phyloP scores from a whole-genome alignment of 2,888 invertebrate genomes.

The Melieria crassipennis region DNA sequence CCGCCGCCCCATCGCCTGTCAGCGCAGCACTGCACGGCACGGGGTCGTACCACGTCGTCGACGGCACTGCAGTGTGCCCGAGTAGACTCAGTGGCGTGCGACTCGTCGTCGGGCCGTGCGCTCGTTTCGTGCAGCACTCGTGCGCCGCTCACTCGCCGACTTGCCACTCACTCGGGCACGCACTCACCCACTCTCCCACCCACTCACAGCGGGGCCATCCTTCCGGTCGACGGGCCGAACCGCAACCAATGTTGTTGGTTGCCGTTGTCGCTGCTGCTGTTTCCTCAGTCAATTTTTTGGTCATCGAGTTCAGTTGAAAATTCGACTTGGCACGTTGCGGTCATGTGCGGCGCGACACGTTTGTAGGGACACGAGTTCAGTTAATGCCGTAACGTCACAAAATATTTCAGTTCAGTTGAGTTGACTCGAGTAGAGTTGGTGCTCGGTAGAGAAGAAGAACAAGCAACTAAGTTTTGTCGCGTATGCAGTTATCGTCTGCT shows the following conservation, averaged over 20 bases:
- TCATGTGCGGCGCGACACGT: neutral
- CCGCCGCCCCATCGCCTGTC: neutral
- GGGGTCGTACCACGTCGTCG: neutral
- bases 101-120: neutral
- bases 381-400: no score
- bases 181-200: neutral
- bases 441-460: no score
- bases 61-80: slow-evolving; percentile 7
- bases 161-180: neutral
- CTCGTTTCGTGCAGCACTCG: slow-evolving; percentile 8
- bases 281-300: slow-evolving; percentile 7
- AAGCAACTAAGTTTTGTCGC: no score
- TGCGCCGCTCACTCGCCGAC: slow-evolving; percentile 1
- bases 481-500: no score
- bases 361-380: neutral
- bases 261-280: neutral
- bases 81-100: no score
- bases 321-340: slow-evolving; percentile 18
- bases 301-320: slow-evolving; percentile 23
- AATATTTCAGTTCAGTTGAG: no score
- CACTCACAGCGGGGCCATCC: neutral
- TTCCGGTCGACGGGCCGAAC: slow-evolving; percentile 1
- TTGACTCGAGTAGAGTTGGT: no score
- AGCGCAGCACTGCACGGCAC: neutral
- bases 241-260: slow-evolving; percentile 1